phyloP scores from a whole-genome alignment of 2,888 invertebrate genomes.

The Germaria angustata region DNA sequence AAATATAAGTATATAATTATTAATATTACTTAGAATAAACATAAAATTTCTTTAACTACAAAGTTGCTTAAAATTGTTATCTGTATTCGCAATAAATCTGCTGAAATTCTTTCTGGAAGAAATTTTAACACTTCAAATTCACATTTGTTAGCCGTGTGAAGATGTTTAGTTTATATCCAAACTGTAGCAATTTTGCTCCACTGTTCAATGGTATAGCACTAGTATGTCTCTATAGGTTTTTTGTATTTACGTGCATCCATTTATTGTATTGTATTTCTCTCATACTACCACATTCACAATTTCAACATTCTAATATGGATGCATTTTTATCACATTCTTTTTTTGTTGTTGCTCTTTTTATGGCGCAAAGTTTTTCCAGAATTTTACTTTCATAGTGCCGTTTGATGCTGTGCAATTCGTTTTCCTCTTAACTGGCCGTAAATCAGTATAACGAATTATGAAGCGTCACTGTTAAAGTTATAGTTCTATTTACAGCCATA shows the following conservation, averaged over 20 bases:
- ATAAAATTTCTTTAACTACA: too few relatives aligned
- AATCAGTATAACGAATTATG: constrained; percentile 54
- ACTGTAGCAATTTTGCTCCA: too few relatives aligned
- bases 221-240: neutral
- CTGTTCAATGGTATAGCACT: neutral
- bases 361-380: constrained; percentile 27
- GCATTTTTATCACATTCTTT: neutral
- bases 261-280: neutral
- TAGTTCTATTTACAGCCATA: constrained; percentile 19
- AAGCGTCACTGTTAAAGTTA: constrained; percentile 34
- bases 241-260: neutral
- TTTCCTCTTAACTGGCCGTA: constrained; percentile 40
- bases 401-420: constrained; percentile 22
- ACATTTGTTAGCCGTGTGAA: too few relatives aligned
- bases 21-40: too few relatives aligned
- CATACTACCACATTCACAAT: neutral
- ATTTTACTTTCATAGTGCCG: constrained; percentile 41
- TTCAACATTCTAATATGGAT: constrained; percentile 3
- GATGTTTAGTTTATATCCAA: too few relatives aligned
- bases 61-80: too few relatives aligned
- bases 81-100: too few relatives aligned
- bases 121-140: too few relatives aligned
- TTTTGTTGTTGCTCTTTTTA: neutral
- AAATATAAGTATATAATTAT: too few relatives aligned
- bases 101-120: too few relatives aligned